A percentile compares a stretch with the other conserved stretches of the same genome.
Evolutionary conservation across 2,888 invertebrate genomes (phyloP).

Genomic region (Ptilodon capucinus): DNA sequence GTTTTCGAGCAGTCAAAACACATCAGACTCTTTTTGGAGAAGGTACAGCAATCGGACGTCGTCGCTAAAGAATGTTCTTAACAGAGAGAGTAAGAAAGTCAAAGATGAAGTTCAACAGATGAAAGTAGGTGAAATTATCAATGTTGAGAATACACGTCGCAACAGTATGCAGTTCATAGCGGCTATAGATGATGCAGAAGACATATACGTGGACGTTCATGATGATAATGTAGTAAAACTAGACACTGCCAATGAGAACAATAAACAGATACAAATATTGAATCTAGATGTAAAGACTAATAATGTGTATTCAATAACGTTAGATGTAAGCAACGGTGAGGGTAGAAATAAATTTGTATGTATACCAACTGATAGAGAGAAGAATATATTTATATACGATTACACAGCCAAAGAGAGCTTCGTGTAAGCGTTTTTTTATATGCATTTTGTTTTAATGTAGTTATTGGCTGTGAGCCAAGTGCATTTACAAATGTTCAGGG

Average conservation of each 20-base stretch:
- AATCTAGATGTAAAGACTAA: constrained; percentile 78
- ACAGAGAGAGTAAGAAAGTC: constrained; percentile 63
- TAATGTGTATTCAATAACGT: constrained; percentile 75
- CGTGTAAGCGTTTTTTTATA: constrained; percentile 45
- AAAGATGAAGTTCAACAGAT: constrained; percentile 62
- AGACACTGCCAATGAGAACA: constrained; percentile 62
- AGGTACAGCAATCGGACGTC: constrained; percentile 81
- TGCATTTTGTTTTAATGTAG: neutral
- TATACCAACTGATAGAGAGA: constrained; percentile 66
- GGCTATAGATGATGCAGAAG: constrained; percentile 61
- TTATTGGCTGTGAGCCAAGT: neutral
- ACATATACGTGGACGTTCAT: constrained; percentile 53
- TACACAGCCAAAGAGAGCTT: constrained; percentile 78
- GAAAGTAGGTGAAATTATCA: constrained; percentile 72
- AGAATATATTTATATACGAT: constrained; percentile 80
- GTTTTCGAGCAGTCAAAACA: constrained; percentile 82
- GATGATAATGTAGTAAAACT: constrained; percentile 41
- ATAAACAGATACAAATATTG: constrained; percentile 79
- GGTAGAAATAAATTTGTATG: constrained; percentile 70
- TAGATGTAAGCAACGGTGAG: constrained; percentile 70
- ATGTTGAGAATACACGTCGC: constrained; percentile 71
- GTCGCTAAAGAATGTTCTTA: constrained; percentile 64
- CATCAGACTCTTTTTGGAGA: constrained; percentile 84
- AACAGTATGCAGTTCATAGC: constrained; percentile 77
- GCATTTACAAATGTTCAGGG: neutral